A percentile compares a stretch with the other conserved stretches of the same genome.
phyloP scores from a whole-genome alignment of 2,113 vertebrate species.

The Turnix velox region DNA sequence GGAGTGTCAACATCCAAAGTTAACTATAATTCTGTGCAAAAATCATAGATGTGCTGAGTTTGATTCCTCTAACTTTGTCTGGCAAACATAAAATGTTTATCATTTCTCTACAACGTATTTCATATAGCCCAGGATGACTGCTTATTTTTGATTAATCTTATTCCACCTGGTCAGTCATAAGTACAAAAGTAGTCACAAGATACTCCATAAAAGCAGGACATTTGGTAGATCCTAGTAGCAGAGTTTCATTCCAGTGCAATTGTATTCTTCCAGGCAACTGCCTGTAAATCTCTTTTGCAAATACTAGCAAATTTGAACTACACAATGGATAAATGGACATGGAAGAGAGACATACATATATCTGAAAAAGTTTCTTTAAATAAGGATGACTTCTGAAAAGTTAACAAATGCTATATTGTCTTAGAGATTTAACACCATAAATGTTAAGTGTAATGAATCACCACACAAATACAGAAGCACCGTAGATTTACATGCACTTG shows the following conservation, averaged over 20 bases:
- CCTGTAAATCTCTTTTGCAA: background rate
- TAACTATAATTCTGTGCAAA: background rate
- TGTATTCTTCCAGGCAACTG: background rate
- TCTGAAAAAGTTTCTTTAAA: background rate
- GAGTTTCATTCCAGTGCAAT: background rate
- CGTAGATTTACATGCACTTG: background rate
- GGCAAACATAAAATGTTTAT: background rate
- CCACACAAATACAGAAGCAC: background rate
- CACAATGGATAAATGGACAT: background rate
- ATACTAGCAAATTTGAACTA: background rate
- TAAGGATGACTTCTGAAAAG: background rate
- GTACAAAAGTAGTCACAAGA: background rate
- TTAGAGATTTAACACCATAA: background rate
- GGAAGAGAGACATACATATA: background rate
- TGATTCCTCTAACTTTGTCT: background rate
- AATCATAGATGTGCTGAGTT: accelerated
- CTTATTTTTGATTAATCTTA: background rate
- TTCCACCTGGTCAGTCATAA: background rate
- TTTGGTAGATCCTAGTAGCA: background rate
- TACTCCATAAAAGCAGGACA: background rate
- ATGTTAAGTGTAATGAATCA: background rate
- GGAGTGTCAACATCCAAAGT: background rate
- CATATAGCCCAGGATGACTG: background rate
- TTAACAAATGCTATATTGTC: background rate
- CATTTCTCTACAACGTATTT: background rate